Base-by-base conservation (phyloP, 2,113 vertebrate genomes). In the Oncorhynchus nerka region DNA sequence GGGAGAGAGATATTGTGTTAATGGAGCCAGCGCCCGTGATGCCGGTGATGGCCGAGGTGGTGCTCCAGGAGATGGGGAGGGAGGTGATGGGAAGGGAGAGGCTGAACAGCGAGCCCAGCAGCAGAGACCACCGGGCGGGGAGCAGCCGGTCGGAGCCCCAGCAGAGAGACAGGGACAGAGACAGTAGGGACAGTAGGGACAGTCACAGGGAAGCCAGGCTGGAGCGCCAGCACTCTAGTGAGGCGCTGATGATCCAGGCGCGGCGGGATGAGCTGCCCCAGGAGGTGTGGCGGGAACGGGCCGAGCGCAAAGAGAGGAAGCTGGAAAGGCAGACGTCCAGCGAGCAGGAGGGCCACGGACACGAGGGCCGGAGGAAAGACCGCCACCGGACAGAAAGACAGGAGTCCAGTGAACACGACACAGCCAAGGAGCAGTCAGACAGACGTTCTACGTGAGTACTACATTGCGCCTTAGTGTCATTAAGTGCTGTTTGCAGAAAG, bases 331-430 rank as follows among this genome's bases (percentile, higher is more conserved):
- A 94, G 73, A 94, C 94, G 28, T 93, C 94, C 3, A 86, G 87
- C 1, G 94, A 96, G 83, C 94, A 94, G 19, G 95, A 95, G 87
- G 92, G 87, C 5, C 89, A 93, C 3, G 94, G 89, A 64, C 90
- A 91, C 3, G 95, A 97, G 67, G 83, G 87, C 15, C 84, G 95
- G 59, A 88, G 94, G 8, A 90, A 93, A 9, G 96, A 96, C 66
- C 75, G 95, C 7, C 93, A 95, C 48, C 81, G 95, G 9, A 34
- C 92, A 78, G 96, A 97, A 45, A 90, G 94, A 22, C 96, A 95
- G 86, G 96, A 97, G 57, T 97, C 96, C 83, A 97, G 96, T 5
- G 97, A 98, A 28, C 95, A 94, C 5, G 96, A 98, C 85, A 92
- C 87, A 0, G 91, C 92, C 0, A 93, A 86, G 76, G 94, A 95